These are phyloP conservation scores for Bostrychus sinensis DNA, from an alignment of 2,113 vertebrate species.

Conservation along the genomic window DNA sequence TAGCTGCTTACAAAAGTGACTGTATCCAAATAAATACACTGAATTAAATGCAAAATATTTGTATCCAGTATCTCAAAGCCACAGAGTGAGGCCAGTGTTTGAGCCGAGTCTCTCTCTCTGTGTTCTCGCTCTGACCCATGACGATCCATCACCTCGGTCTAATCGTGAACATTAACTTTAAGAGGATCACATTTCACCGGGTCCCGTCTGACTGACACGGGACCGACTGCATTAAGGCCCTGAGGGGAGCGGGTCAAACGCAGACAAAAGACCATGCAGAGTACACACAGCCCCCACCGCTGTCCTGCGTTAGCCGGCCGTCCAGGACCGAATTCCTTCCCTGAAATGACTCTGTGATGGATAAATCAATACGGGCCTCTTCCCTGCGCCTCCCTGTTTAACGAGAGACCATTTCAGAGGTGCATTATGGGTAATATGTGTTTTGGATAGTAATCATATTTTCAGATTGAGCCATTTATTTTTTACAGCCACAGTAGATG, in stretches of 20 bases:
- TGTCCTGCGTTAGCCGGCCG: not conserved
- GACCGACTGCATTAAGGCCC: not conserved
- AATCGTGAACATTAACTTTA: not conserved
- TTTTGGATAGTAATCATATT: constrained; percentile 13
- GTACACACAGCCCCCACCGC: not conserved
- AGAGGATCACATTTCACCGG: constrained; percentile 18
- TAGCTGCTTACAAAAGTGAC: too few species aligned
- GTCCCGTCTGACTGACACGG: not conserved
- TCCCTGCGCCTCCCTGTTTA: constrained; percentile 21
- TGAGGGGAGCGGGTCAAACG: not conserved
- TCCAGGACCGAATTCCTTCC: constrained; percentile 5
- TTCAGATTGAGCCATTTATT: constrained; percentile 1
- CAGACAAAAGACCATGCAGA: not conserved
- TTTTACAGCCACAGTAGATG: not conserved
- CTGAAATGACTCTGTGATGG: constrained; percentile 37
- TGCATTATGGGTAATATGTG: constrained; percentile 8
- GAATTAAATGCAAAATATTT: too few species aligned
- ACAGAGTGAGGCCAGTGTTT: not conserved
- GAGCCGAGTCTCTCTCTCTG: not conserved
- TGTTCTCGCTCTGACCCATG: not conserved
- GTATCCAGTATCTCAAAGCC: too few species aligned
- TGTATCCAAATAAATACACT: not conserved
- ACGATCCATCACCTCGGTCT: not conserved
- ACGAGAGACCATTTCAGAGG: constrained; percentile 35
- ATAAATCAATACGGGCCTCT: constrained; percentile 26